Evolutionary conservation across 1,140 invertebrate genomes (phyloP).

Genomic region (Sitophilus oryzae): DNA sequence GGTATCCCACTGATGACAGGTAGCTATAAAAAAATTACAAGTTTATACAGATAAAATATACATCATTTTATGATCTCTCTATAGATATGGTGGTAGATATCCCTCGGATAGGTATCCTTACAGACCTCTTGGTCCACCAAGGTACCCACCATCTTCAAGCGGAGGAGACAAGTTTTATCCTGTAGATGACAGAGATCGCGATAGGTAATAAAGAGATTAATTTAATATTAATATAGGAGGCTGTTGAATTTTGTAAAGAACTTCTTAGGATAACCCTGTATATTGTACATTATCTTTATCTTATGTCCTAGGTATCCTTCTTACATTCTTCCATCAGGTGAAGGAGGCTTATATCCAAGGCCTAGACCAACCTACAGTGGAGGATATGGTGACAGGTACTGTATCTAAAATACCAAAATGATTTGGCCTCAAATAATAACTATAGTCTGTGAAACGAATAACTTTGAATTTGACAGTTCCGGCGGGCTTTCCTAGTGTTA

Average conservation of each 20-base stretch:
- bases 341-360: conserved; percentile 18
- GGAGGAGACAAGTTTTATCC: conserved; percentile 28
- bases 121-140: conserved; percentile 11
- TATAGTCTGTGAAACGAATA: too few relatives aligned
- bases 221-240: too few relatives aligned
- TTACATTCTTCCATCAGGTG: conserved; percentile 24
- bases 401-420: conserved; percentile 30
- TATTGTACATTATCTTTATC: too few relatives aligned
- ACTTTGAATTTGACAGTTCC: too few relatives aligned
- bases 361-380: conserved; percentile 15
- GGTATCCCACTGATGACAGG: conserved; percentile 42
- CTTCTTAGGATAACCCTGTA: too few relatives aligned
- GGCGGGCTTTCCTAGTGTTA: too few relatives aligned
- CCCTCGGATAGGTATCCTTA: conserved; percentile 44
- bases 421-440: too few relatives aligned
- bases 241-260: too few relatives aligned
- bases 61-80: too few relatives aligned
- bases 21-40: conserved; percentile 23
- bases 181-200: conserved; percentile 25
- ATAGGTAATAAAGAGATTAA: too few relatives aligned
- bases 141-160: conserved; percentile 37
- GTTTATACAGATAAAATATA: too few relatives aligned
- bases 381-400: conserved; percentile 39
- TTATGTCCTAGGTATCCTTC: conserved; percentile 42
- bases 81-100: conserved; percentile 31